A percentile compares a stretch with the other conserved stretches of the same genome.
These are phyloP conservation scores for Ernsta delagoae DNA, from an alignment of 2,888 invertebrate genomes.

Conservation along the genomic window DNA sequence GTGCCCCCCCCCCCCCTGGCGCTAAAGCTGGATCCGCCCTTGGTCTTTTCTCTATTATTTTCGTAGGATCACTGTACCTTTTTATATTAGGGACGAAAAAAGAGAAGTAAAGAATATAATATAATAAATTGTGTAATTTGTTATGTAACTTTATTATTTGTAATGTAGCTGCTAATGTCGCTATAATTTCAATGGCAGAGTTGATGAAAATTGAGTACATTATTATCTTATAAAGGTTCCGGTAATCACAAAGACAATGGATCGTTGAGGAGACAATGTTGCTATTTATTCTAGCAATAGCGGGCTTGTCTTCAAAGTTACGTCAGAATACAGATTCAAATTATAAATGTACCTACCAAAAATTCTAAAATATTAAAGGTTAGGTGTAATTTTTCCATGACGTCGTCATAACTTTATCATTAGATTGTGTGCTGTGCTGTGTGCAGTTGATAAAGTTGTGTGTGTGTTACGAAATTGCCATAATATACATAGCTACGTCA, in stretches of 20 bases:
- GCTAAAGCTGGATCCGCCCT: too few species aligned
- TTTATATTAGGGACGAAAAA: too few species aligned
- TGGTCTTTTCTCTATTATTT: too few species aligned
- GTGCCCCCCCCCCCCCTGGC: too few species aligned
- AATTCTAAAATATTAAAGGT: too few species aligned
- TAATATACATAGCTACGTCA: not conserved
- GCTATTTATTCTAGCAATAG: conserved; percentile 18
- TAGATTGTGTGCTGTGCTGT: too few species aligned
- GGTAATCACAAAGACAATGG: conserved; percentile 33
- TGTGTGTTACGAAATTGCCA: too few species aligned
- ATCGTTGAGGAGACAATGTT: conserved; percentile 19
- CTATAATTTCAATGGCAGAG: not conserved
- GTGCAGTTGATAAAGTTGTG: too few species aligned
- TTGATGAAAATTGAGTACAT: conserved; percentile 25
- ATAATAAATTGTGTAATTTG: not conserved
- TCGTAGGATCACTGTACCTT: too few species aligned
- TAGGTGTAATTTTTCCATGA: too few species aligned
- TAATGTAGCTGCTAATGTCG: not conserved
- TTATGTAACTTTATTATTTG: not conserved
- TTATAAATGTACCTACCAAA: too few species aligned
- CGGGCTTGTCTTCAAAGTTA: not conserved
- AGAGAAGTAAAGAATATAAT: not conserved
- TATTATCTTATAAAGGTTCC: conserved; percentile 20
- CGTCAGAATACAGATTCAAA: conserved; percentile 1
- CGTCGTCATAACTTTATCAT: too few species aligned